Percentiles rank a stretch among this genome's conserved stretches.
Evolutionary conservation across 2,888 invertebrate genomes (phyloP).

Genomic region (Amphipoea oculea): DNA sequence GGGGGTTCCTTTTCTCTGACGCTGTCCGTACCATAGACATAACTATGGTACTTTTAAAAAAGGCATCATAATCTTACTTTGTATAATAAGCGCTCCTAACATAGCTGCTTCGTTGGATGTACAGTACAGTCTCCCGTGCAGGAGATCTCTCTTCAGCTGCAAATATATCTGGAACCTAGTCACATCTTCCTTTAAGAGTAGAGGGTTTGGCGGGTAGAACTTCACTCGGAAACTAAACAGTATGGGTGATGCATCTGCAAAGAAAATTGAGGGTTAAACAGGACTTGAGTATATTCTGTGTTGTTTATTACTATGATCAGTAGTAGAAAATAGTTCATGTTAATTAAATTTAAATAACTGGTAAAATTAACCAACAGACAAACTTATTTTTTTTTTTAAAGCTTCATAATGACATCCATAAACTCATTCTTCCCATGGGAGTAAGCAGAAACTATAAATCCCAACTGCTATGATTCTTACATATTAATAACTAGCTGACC

Average conservation of each 20-base stretch:
- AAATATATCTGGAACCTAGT: slow-evolving; percentile 98
- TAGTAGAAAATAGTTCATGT: background rate
- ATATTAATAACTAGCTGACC: no score
- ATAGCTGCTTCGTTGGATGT: slow-evolving; percentile 96
- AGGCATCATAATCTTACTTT: slow-evolving; percentile 93
- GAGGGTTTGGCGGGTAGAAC: slow-evolving; percentile 99
- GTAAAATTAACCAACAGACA: no score
- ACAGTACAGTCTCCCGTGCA: slow-evolving; percentile 98
- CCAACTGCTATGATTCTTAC: no score
- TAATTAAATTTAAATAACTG: background rate
- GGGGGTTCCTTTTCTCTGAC: no score
- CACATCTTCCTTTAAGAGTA: slow-evolving; percentile 97
- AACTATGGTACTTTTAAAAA: background rate
- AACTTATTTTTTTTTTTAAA: no score
- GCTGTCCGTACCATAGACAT: no score
- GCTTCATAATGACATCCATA: no score
- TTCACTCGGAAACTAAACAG: slow-evolving; percentile 99
- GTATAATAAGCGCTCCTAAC: slow-evolving; percentile 97
- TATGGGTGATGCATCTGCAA: slow-evolving; percentile 96
- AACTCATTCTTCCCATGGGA: no score
- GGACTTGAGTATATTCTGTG: background rate
- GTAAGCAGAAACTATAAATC: no score
- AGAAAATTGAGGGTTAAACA: background rate
- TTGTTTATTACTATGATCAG: background rate
- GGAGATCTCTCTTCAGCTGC: slow-evolving; percentile 97